phyloP scores from a whole-genome alignment of 2,888 invertebrate species.

The Orthosia gracilis region DNA sequence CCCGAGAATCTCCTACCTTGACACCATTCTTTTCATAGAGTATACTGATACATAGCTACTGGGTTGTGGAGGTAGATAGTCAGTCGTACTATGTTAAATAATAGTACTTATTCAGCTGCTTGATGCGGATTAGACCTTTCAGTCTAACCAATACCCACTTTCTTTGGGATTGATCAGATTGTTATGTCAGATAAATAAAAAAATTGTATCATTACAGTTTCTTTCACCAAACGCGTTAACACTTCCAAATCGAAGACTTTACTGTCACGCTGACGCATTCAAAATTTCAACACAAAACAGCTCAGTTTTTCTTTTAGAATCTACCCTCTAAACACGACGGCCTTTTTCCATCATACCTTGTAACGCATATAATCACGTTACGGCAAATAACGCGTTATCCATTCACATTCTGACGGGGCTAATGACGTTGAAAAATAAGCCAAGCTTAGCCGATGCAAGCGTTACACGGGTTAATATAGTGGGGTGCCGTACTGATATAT shows the following conservation, averaged over 20 bases:
- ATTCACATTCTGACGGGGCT: slow-evolving; percentile 75
- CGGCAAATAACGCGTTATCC: slow-evolving; percentile 76
- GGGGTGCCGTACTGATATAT: slow-evolving; percentile 75
- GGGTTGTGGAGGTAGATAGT: too few relatives aligned
- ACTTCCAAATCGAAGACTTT: not conserved
- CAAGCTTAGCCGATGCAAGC: slow-evolving; percentile 76
- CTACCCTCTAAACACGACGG: slow-evolving; percentile 53
- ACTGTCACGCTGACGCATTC: slow-evolving; percentile 33
- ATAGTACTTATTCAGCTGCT: too few relatives aligned
- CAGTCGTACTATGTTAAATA: too few relatives aligned
- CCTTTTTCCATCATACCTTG: slow-evolving; percentile 65
- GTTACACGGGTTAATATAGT: slow-evolving; percentile 69
- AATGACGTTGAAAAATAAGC: slow-evolving; percentile 80
- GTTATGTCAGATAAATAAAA: not conserved
- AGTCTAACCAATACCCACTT: too few relatives aligned
- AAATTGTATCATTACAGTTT: not conserved
- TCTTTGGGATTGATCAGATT: too few relatives aligned
- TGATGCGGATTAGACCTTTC: too few relatives aligned
- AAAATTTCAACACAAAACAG: slow-evolving; percentile 25
- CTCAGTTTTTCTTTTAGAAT: slow-evolving; percentile 54
- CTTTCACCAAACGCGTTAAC: not conserved
- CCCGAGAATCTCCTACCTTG: too few relatives aligned
- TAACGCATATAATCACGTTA: slow-evolving; percentile 71
- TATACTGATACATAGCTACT: too few relatives aligned
- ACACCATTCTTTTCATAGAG: too few relatives aligned